phyloP scores from a whole-genome alignment of 2,797 vertebrate species.

The Pogoniulus pusillus region DNA sequence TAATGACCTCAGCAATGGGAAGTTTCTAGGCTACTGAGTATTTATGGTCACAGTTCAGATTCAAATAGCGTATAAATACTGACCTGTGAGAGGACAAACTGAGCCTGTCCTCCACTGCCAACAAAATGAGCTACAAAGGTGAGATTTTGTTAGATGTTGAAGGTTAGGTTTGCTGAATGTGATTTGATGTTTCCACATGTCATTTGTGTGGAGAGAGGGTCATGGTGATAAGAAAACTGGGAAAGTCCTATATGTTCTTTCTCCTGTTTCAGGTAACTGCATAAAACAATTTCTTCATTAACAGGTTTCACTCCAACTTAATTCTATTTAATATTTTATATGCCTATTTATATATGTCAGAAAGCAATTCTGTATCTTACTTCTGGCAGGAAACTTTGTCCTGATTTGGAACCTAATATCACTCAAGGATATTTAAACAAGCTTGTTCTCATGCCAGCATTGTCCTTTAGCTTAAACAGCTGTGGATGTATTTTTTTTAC shows the following conservation, averaged over 20 bases:
- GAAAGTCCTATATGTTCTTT: not conserved
- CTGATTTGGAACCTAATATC: not conserved
- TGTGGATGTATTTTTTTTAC: not conserved
- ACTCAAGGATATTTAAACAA: not conserved
- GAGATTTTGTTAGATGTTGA: not conserved
- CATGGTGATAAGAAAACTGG: not conserved
- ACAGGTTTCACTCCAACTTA: not conserved
- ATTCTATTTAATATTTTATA: not conserved
- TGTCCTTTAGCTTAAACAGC: not conserved
- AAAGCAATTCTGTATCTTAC: not conserved
- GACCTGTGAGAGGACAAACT: not conserved
- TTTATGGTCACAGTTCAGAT: not conserved
- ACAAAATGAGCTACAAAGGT: not conserved
- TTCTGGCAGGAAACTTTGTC: not conserved
- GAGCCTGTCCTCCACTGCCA: not conserved
- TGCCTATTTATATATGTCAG: not conserved
- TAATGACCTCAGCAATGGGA: not conserved
- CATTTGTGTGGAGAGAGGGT: rapidly evolving
- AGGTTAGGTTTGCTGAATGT: not conserved
- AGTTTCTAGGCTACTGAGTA: not conserved
- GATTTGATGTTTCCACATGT: not conserved
- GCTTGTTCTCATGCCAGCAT: not conserved
- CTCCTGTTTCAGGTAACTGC: not conserved
- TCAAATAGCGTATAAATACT: not conserved
- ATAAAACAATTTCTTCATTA: not conserved